Evolutionary conservation across 2,113 vertebrate genomes (phyloP).

Genomic region (Dermatemys mawii): DNA sequence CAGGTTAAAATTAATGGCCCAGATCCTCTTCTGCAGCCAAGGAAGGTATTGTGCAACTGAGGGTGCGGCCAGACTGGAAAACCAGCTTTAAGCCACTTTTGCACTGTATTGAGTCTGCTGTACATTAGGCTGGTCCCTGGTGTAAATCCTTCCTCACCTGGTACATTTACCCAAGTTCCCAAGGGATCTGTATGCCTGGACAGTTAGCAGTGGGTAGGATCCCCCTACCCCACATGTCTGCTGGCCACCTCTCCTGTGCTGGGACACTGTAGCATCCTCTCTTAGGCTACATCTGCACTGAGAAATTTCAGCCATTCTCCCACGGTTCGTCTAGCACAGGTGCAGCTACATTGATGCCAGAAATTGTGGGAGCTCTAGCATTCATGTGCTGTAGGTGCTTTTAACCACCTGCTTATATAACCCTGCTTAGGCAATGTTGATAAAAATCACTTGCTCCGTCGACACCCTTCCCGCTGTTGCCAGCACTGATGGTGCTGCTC

Average conservation of each 20-base stretch:
- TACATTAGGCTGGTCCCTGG: fast-evolving
- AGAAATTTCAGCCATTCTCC: neutral
- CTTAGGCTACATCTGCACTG: fast-evolving
- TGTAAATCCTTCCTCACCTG: fast-evolving
- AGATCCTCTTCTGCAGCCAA: neutral
- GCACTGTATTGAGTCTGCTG: fast-evolving
- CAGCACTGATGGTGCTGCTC: neutral
- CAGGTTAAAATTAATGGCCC: neutral
- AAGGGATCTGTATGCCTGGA: fast-evolving
- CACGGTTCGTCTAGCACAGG: fast-evolving
- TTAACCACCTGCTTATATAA: neutral
- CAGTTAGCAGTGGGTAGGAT: neutral
- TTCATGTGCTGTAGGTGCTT: neutral
- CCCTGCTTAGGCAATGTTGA: fast-evolving
- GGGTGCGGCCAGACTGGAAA: neutral
- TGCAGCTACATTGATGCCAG: neutral
- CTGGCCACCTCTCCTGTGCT: fast-evolving
- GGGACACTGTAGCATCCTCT: neutral
- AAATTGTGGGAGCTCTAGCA: neutral
- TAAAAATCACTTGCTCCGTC: neutral
- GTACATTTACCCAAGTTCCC: fast-evolving
- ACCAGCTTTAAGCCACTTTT: neutral
- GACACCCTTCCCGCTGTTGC: fast-evolving
- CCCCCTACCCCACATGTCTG: neutral
- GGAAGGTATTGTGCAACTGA: neutral